Percentiles rank a stretch among this genome's conserved stretches.
These are phyloP conservation scores for Rhinichthys klamathensis DNA, from an alignment of 2,113 vertebrate genomes.

Conservation along the genomic window DNA sequence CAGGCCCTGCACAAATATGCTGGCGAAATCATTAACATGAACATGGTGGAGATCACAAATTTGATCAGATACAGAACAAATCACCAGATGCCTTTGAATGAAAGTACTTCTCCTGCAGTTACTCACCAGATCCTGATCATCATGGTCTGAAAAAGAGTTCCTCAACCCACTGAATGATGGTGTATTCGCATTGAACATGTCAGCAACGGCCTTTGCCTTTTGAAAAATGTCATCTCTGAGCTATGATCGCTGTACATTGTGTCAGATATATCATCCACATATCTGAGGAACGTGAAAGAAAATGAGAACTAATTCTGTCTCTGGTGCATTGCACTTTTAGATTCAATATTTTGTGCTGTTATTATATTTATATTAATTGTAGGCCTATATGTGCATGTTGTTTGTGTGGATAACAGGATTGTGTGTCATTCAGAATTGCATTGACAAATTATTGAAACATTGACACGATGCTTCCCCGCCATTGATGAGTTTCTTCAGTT, in stretches of 20 bases:
- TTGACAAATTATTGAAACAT: background rate
- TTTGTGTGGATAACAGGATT: background rate
- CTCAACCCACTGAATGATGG: background rate
- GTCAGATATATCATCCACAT: background rate
- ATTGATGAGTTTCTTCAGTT: no score
- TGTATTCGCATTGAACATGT: slow-evolving; percentile 12
- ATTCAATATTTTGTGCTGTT: background rate
- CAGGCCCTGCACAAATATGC: background rate
- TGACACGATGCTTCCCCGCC: no score
- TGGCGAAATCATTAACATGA: background rate
- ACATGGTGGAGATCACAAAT: slow-evolving; percentile 7
- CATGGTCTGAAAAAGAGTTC: background rate
- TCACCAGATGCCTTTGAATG: background rate
- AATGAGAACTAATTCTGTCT: background rate
- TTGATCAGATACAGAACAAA: background rate
- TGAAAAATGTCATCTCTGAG: background rate
- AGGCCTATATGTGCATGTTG: background rate
- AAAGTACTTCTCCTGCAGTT: background rate
- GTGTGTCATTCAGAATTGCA: background rate
- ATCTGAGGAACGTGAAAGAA: background rate
- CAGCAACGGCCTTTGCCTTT: background rate
- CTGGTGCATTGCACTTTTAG: background rate
- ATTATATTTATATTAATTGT: background rate
- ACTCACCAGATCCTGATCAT: slow-evolving; percentile 7
- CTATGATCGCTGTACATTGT: background rate